A percentile compares a stretch with the other conserved stretches of the same genome.
phyloP scores from a whole-genome alignment of 92 coral and sea anemone species.

The Phenganax marumi region DNA sequence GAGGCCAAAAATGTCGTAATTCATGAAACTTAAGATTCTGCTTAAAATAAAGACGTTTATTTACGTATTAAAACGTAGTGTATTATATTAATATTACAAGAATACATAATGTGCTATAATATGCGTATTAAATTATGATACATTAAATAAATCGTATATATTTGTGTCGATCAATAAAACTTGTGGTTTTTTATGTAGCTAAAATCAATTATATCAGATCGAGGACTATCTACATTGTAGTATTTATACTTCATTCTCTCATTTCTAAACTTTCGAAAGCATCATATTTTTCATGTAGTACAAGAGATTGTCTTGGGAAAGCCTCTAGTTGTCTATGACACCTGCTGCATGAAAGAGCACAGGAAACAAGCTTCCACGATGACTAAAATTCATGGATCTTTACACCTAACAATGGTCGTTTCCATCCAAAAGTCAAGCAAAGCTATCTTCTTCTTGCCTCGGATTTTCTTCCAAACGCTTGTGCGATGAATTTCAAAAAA shows the following conservation, averaged over 20 bases:
- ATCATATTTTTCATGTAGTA: background rate
- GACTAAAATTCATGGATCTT: background rate
- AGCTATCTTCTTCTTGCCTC: no score
- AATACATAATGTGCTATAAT: background rate
- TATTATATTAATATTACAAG: background rate
- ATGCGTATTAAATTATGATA: background rate
- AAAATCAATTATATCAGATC: no score
- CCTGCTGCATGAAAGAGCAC: no score
- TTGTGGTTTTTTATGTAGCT: no score
- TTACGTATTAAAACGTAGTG: background rate
- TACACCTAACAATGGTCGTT: background rate
- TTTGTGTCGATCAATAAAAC: background rate
- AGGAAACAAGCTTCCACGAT: background rate
- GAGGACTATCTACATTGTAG: background rate
- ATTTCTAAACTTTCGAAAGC: background rate
- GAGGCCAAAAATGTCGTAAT: background rate
- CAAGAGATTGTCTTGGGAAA: background rate
- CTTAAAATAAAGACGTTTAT: slow-evolving; percentile 1
- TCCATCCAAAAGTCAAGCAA: background rate
- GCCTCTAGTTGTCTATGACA: no score
- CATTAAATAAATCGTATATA: background rate
- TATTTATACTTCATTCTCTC: background rate
- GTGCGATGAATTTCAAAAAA: no score
- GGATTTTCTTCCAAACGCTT: no score
- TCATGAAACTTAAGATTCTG: background rate